Evolutionary conservation across 2,797 vertebrate species (phyloP).

Genomic region (Fundulus diaphanus): DNA sequence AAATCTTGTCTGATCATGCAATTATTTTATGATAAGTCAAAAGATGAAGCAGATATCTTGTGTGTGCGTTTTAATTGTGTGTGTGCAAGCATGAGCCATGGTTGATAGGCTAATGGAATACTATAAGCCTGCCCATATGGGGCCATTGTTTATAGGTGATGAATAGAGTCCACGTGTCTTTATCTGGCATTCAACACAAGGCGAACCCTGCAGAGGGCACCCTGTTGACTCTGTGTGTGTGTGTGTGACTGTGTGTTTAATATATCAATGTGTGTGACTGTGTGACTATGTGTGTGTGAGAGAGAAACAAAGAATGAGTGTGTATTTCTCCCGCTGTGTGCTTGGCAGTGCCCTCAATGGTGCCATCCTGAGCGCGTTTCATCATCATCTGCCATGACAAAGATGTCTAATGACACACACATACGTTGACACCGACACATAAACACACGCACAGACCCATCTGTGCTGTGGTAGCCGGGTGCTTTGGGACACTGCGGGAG

Average conservation of each 20-base stretch:
- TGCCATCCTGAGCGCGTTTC: slow-evolving; percentile 81
- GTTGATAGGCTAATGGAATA: slow-evolving; percentile 60
- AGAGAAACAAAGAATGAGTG: slow-evolving; percentile 73
- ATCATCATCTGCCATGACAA: slow-evolving; percentile 86
- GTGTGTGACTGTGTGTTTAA: slow-evolving; percentile 46
- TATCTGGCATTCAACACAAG: slow-evolving; percentile 74
- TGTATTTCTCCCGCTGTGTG: slow-evolving; percentile 80
- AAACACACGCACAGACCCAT: slow-evolving; percentile 75
- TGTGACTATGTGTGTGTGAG: slow-evolving; percentile 25
- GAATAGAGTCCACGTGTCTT: slow-evolving; percentile 77
- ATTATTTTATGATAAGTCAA: background rate
- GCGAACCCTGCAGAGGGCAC: slow-evolving; percentile 74
- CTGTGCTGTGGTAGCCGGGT: slow-evolving; percentile 81
- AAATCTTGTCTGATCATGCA: background rate
- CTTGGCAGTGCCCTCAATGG: slow-evolving; percentile 84
- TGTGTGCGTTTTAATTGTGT: slow-evolving; percentile 30
- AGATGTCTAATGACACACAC: slow-evolving; percentile 85
- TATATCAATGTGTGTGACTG: slow-evolving; percentile 51
- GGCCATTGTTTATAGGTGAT: slow-evolving; percentile 82
- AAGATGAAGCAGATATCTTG: slow-evolving; percentile 9
- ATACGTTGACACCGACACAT: slow-evolving; percentile 49
- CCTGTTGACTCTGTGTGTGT: slow-evolving; percentile 74
- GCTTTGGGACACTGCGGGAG: slow-evolving; percentile 78
- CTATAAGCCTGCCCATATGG: slow-evolving; percentile 71
- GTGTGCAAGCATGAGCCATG: slow-evolving; percentile 24